These are phyloP conservation scores for Heterotis niloticus DNA, from an alignment of 2,113 vertebrate genomes.

Conservation along the genomic window DNA sequence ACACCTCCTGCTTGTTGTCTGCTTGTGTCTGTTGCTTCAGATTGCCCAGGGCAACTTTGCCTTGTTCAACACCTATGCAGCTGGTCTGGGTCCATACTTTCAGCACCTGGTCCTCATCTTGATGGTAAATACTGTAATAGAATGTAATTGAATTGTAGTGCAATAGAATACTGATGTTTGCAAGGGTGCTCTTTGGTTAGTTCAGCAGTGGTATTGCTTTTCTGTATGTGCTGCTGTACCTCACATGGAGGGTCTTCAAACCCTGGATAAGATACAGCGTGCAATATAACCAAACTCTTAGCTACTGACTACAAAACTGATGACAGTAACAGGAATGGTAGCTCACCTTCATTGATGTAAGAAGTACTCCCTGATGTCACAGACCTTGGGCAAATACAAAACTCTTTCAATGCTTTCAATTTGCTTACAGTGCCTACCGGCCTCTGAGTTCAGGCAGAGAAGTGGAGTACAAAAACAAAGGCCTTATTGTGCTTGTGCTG, in stretches of 20 bases:
- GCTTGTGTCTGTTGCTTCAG: slow-evolving; percentile 34
- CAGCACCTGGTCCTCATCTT: slow-evolving; percentile 57
- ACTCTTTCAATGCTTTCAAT: neutral
- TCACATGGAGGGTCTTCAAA: neutral
- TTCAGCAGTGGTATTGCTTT: neutral
- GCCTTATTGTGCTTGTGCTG: neutral
- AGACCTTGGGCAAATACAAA: neutral
- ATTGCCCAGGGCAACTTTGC: slow-evolving; percentile 57
- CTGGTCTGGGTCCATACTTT: slow-evolving; percentile 44
- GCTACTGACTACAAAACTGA: no score
- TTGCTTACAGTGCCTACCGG: neutral
- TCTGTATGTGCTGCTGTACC: neutral
- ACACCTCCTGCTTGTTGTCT: neutral
- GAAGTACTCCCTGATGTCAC: neutral
- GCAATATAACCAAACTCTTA: neutral
- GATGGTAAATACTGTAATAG: slow-evolving; percentile 44
- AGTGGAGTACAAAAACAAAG: neutral
- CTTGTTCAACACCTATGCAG: slow-evolving; percentile 54
- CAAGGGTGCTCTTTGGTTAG: neutral
- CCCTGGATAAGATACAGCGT: neutral
- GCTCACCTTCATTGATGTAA: neutral
- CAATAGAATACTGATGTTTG: neutral
- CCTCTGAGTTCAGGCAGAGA: neutral
- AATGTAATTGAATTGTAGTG: no score
- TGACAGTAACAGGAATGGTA: neutral